These are phyloP conservation scores for Sparus aurata DNA, from an alignment of 2,797 vertebrate genomes.

Conservation along the genomic window DNA sequence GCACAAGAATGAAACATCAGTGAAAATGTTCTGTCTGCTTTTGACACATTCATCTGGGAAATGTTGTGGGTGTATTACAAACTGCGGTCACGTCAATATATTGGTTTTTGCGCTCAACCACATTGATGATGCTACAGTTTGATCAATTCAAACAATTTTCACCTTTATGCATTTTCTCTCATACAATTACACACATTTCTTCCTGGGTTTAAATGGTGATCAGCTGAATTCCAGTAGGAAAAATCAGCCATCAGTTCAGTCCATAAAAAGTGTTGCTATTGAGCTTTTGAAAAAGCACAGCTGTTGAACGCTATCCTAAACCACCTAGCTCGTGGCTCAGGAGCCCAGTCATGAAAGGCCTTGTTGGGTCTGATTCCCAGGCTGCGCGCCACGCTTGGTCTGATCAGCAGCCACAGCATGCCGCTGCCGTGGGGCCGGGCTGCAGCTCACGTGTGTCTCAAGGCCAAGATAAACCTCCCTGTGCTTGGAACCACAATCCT, in stretches of 20 bases:
- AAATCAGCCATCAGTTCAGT: conserved; percentile 35
- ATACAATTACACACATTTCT: conserved; percentile 18
- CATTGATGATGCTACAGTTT: conserved; percentile 9
- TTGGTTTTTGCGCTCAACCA: background rate
- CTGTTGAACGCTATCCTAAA: conserved; percentile 55
- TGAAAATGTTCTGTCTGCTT: conserved; percentile 16
- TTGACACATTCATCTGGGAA: background rate
- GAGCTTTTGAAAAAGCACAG: conserved; percentile 33
- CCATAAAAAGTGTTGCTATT: conserved; percentile 26
- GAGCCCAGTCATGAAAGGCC: conserved; percentile 65
- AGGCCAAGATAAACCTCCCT: conserved; percentile 87
- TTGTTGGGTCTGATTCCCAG: conserved; percentile 72
- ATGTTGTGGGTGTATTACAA: background rate
- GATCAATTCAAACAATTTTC: conserved; percentile 3
- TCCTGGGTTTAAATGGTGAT: conserved; percentile 15
- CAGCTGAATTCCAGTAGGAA: conserved; percentile 39
- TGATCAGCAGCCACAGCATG: conserved; percentile 74
- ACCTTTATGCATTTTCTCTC: conserved; percentile 3
- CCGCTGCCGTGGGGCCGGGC: conserved; percentile 66
- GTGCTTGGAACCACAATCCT: conserved; percentile 80
- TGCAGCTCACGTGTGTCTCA: conserved; percentile 81
- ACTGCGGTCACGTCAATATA: background rate
- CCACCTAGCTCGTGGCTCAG: conserved; percentile 37
- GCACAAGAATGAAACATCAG: conserved; percentile 29
- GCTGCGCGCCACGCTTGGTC: conserved; percentile 58